Base-by-base conservation (phyloP, 2,888 invertebrate genomes). In the Chaitophorus viminalis region DNA sequence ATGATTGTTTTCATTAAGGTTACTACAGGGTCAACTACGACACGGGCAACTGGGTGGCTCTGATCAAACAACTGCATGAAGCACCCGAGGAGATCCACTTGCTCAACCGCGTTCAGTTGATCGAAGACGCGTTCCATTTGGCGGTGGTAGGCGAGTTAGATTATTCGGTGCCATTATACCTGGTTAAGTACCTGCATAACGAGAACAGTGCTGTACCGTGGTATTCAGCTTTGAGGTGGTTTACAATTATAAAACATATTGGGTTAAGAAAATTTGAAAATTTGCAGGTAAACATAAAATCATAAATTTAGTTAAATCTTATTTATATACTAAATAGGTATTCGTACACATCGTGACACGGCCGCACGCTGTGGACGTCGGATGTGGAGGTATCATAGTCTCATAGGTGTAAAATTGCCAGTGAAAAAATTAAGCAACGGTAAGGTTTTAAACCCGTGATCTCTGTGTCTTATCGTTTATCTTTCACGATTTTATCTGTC, bases 61-160 rank as follows among this genome's bases (percentile, higher is more conserved):
- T 97, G 0, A 94, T 93, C 9, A 91, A 93, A 33, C 94, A 95
- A 83, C 91, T 97, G 17, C 93, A 93, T 89, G 92, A 93, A 68
- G 92, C 93, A 0, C 94, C 25, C 91, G 92, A 33, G 93, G 93
- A 77, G 11, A 86, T 89, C 21, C 88, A 89, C 65, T 74, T 72
- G 77, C 91, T 94, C 25, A 96, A 96, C 91, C 93, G 95, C 90
- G 96, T 96, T 5, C 96, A 96, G 92, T 93, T 96, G 88, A 93
- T 98, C 21, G 95, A 97, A 90, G 98, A 98, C 91, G 93, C 95
- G 3, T 93, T 95, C 90, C 94, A 94, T 91, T 93, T 95, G 88
- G 96, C 95, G n/a, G 85, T 94, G 75, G 93, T 94, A 25, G 93
- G 94, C 3, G 90, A 93, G 31, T 92, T 95, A 89, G 90, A 91